Evolutionary conservation across 2,797 vertebrate species (phyloP).

Genomic region (Neoniphon sammara): DNA sequence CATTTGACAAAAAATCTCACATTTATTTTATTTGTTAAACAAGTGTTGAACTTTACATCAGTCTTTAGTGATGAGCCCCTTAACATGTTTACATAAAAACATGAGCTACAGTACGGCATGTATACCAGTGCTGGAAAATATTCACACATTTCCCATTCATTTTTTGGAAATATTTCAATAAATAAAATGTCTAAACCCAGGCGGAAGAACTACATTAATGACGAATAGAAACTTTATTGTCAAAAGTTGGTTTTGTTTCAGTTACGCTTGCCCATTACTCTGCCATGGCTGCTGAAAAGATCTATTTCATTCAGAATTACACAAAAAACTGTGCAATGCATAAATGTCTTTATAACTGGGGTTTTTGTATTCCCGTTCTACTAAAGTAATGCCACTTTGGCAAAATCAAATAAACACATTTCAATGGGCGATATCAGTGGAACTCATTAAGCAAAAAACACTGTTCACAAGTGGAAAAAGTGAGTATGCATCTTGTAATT

Average conservation of each 20-base stretch:
- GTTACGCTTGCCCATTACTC: slow-evolving; percentile 81
- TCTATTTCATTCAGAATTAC: slow-evolving; percentile 81
- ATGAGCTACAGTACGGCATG: slow-evolving; percentile 87
- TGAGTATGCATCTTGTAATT: slow-evolving; percentile 84
- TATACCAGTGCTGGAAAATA: slow-evolving; percentile 91
- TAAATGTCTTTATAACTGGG: slow-evolving; percentile 83
- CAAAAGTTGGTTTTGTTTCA: slow-evolving; percentile 81
- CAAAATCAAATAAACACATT: slow-evolving; percentile 85
- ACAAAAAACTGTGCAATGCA: slow-evolving; percentile 90
- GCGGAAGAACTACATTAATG: slow-evolving; percentile 88
- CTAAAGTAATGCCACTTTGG: slow-evolving; percentile 84
- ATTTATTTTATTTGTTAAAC: slow-evolving; percentile 99
- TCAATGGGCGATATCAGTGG: slow-evolving; percentile 83
- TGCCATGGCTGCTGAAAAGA: slow-evolving; percentile 82
- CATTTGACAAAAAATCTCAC: slow-evolving; percentile 97
- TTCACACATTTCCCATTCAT: slow-evolving; percentile 90
- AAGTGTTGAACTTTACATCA: slow-evolving; percentile 99
- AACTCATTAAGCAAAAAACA: slow-evolving; percentile 86
- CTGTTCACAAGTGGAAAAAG: slow-evolving; percentile 87
- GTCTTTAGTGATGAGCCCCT: slow-evolving; percentile 97
- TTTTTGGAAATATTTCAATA: slow-evolving; percentile 82
- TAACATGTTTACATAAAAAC: slow-evolving; percentile 96
- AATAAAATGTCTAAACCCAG: slow-evolving; percentile 94
- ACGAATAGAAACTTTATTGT: slow-evolving; percentile 89
- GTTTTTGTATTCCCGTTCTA: slow-evolving; percentile 75